Percentiles rank a stretch among this genome's conserved stretches.
Conservation (phyloP, 2,113 vertebrate genomes). For the Mormyrus lacerda region DNA sequence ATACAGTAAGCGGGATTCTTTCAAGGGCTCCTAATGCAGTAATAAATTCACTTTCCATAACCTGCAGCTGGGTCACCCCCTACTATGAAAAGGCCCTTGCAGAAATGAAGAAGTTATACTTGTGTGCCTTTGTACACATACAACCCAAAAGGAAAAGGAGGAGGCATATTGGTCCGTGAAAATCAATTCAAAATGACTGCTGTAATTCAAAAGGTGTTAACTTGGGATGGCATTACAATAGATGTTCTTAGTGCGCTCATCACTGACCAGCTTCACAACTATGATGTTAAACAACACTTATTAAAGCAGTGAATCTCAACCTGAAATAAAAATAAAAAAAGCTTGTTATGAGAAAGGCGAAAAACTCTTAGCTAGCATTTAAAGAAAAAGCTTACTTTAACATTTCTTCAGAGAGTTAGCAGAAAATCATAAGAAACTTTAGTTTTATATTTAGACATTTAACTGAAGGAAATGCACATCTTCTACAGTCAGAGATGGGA, state of each 20-base stretch:
- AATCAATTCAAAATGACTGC: not conserved
- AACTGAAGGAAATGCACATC: not conserved
- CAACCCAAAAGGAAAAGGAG: not conserved
- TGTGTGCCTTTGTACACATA: not conserved
- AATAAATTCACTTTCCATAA: not conserved
- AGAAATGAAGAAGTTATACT: not conserved
- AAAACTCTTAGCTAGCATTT: not conserved
- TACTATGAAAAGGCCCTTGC: not conserved
- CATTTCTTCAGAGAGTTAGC: not conserved
- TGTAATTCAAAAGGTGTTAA: not conserved
- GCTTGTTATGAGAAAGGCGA: not conserved
- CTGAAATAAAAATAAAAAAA: constrained; percentile 1
- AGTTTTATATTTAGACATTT: not conserved
- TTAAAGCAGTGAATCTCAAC: not conserved
- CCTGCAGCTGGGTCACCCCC: not conserved
- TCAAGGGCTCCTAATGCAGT: not conserved
- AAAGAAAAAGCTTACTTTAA: not conserved
- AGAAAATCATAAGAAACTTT: not conserved
- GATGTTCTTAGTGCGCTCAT: not conserved
- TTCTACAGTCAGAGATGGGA: not conserved
- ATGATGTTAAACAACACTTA: not conserved
- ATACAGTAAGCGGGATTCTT: not conserved
- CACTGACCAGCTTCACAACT: not conserved
- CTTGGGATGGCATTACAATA: not conserved
- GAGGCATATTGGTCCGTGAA: not conserved